Evolutionary conservation across 2,797 vertebrate species (phyloP).

Genomic region (Gallinago nigripennis): DNA sequence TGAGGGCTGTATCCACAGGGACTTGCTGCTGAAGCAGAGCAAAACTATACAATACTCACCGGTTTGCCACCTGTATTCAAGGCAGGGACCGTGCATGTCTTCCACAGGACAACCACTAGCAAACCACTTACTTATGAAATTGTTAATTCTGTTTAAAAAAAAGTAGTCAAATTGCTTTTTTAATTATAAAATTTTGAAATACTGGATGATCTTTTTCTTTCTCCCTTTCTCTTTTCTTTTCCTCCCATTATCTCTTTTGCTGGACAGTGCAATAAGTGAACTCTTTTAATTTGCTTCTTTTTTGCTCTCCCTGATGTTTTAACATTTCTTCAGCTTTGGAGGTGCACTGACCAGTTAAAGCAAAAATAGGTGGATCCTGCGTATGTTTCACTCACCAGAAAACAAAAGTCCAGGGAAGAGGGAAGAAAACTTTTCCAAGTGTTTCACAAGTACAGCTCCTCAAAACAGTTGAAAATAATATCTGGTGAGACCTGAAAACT

Average conservation of each 20-base stretch:
- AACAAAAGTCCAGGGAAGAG: neutral
- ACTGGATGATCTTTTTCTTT: neutral
- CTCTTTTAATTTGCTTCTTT: neutral
- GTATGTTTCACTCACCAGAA: neutral
- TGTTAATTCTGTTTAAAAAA: neutral
- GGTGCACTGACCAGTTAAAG: neutral
- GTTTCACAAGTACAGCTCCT: neutral
- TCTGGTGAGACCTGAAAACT: neutral
- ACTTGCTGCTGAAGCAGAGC: neutral
- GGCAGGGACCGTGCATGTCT: neutral
- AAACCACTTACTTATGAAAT: neutral
- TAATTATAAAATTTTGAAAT: neutral
- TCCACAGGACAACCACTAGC: neutral
- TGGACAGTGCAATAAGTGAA: neutral
- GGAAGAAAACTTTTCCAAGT: neutral
- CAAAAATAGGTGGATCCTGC: neutral
- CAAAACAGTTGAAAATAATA: neutral
- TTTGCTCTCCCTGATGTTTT: neutral
- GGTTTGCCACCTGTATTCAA: neutral
- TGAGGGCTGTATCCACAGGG: neutral
- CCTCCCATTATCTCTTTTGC: neutral
- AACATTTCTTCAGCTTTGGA: neutral
- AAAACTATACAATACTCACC: rapidly evolving
- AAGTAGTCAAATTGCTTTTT: rapidly evolving
- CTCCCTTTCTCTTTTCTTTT: neutral